Evolutionary conservation across 1,140 invertebrate genomes (phyloP).

Genomic region (Eufriesea mexicana): DNA sequence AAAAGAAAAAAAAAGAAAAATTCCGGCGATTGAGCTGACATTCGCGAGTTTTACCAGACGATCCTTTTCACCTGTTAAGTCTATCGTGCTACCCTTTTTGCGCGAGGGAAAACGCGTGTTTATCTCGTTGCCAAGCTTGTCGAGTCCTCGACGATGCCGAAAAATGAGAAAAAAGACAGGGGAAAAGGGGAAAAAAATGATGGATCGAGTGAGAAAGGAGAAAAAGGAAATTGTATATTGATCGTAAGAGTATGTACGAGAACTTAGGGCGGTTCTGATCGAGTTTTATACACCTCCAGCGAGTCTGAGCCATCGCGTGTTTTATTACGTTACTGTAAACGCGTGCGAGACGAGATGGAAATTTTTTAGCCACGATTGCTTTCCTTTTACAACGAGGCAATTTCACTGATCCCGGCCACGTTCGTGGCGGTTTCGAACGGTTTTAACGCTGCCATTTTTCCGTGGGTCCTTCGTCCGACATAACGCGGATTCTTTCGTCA

Average conservation of each 20-base stretch:
- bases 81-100: neutral
- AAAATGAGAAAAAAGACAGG: neutral
- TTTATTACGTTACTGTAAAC: conserved; percentile 14
- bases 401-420: neutral
- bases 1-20: neutral
- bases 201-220: conserved; percentile 17
- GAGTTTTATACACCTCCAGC: conserved; percentile 56
- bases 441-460: conserved; percentile 36
- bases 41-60: conserved; percentile 5
- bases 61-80: conserved; percentile 32
- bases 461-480: neutral
- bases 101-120: neutral
- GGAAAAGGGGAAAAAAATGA: no score
- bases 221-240: neutral
- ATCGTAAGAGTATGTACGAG: neutral
- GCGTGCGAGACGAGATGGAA: conserved; percentile 8
- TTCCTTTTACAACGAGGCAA: conserved; percentile 5
- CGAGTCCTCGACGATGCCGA: conserved; percentile 4
- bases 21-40: neutral
- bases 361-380: conserved; percentile 12
- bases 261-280: conserved; percentile 23
- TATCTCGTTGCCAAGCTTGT: conserved; percentile 53
- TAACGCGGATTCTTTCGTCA: neutral
- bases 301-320: neutral
- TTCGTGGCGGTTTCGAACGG: no score